These are phyloP conservation scores for Callosobruchus maculatus DNA, from an alignment of 2,888 invertebrate species.

Conservation along the genomic window DNA sequence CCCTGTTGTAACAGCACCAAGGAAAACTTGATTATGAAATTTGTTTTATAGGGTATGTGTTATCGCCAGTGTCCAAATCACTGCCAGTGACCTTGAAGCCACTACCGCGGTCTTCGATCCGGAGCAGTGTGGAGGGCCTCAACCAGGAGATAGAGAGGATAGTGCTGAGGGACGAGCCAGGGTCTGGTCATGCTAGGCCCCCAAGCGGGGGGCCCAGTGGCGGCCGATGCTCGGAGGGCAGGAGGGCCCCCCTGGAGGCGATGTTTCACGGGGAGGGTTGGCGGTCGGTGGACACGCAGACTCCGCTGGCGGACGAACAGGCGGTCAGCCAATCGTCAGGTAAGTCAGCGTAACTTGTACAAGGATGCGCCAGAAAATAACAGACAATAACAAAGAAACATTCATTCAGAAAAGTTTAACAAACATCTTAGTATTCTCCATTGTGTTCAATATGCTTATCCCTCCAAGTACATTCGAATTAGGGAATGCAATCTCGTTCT, in stretches of 20 bases:
- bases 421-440: too few relatives aligned
- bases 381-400: too few relatives aligned
- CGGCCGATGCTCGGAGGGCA: conserved; percentile 67
- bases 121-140: conserved; percentile 81
- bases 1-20: too few relatives aligned
- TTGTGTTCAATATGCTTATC: too few relatives aligned
- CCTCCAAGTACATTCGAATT: too few relatives aligned
- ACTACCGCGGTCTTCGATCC: conserved; percentile 64
- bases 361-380: too few relatives aligned
- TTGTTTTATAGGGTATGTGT: background rate
- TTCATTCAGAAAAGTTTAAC: too few relatives aligned
- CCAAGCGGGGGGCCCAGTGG: conserved; percentile 8
- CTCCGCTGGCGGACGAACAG: conserved; percentile 63
- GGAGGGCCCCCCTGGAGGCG: conserved; percentile 79
- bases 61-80: background rate
- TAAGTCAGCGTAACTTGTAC: conserved; percentile 43
- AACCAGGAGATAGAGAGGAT: conserved; percentile 84
- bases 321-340: conserved; percentile 70
- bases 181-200: conserved; percentile 10
- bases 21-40: background rate
- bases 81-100: conserved; percentile 39
- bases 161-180: conserved; percentile 54
- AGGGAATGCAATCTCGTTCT: too few relatives aligned
- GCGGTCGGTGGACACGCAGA: conserved; percentile 81
- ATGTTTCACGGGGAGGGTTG: conserved; percentile 49